These are phyloP conservation scores for Otus scops DNA, from an alignment of 2,797 vertebrate species.

Conservation along the genomic window DNA sequence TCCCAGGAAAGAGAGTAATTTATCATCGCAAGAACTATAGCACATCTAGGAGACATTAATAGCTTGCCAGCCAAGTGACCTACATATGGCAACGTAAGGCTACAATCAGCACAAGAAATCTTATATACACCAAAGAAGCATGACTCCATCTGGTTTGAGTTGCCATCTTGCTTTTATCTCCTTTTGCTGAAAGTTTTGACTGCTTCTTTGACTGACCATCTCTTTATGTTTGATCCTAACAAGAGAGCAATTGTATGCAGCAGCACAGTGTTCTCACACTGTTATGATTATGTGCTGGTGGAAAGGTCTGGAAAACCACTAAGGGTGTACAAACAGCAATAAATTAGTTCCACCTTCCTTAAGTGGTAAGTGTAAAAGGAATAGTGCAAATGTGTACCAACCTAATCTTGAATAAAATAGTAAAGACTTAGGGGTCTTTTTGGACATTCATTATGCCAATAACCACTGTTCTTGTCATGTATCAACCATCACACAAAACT, in stretches of 20 bases:
- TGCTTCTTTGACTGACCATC: not conserved
- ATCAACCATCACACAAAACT: not conserved
- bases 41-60: not conserved
- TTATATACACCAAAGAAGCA: not conserved
- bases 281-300: not conserved
- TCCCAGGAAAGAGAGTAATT: conserved; percentile 29
- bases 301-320: not conserved
- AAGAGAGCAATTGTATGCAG: not conserved
- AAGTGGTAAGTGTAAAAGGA: not conserved
- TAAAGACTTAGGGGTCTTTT: not conserved
- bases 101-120: not conserved
- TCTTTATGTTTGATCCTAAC: not conserved
- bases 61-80: not conserved
- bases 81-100: not conserved
- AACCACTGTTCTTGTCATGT: not conserved
- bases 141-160: not conserved
- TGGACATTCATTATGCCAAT: not conserved
- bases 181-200: not conserved
- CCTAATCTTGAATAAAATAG: not conserved
- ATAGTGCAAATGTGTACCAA: not conserved
- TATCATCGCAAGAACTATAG: not conserved
- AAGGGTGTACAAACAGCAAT: not conserved
- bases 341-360: not conserved
- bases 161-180: not conserved
- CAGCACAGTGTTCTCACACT: not conserved